These are phyloP conservation scores for Varanus komodoensis DNA, from an alignment of 2,113 vertebrate species.

Conservation along the genomic window DNA sequence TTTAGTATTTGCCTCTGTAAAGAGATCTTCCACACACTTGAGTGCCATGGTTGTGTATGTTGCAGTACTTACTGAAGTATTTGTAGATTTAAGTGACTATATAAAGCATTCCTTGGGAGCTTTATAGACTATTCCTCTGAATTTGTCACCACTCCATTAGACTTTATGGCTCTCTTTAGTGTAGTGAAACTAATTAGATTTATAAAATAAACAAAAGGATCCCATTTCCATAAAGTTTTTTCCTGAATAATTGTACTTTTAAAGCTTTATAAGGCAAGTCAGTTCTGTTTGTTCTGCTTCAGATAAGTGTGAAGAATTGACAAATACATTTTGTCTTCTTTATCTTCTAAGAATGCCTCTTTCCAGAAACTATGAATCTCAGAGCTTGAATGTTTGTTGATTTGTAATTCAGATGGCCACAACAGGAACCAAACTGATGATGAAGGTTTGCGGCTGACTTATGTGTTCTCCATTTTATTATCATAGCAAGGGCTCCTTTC, in stretches of 20 bases:
- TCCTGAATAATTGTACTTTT: background rate
- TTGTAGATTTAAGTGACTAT: slow-evolving; percentile 14
- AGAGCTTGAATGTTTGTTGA: background rate
- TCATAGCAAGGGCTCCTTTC: background rate
- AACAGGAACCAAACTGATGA: background rate
- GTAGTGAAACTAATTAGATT: slow-evolving; percentile 7
- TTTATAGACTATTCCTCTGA: background rate
- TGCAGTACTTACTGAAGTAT: background rate
- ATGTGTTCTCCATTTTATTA: background rate
- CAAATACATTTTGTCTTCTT: background rate
- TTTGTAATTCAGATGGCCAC: background rate
- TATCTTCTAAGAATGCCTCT: background rate
- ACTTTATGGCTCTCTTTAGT: slow-evolving; percentile 6
- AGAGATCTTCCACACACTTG: background rate
- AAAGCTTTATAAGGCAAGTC: background rate
- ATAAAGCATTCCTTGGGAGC: background rate
- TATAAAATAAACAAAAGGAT: slow-evolving; percentile 22
- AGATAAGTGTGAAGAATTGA: background rate
- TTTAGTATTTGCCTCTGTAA: background rate
- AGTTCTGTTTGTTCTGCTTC: background rate
- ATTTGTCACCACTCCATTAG: slow-evolving; percentile 21
- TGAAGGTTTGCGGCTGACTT: background rate
- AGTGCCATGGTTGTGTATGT: background rate
- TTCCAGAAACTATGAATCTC: background rate
- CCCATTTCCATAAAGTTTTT: background rate